These are phyloP conservation scores for Lithophane leautieri DNA, from an alignment of 2,888 invertebrate genomes.

Conservation along the genomic window DNA sequence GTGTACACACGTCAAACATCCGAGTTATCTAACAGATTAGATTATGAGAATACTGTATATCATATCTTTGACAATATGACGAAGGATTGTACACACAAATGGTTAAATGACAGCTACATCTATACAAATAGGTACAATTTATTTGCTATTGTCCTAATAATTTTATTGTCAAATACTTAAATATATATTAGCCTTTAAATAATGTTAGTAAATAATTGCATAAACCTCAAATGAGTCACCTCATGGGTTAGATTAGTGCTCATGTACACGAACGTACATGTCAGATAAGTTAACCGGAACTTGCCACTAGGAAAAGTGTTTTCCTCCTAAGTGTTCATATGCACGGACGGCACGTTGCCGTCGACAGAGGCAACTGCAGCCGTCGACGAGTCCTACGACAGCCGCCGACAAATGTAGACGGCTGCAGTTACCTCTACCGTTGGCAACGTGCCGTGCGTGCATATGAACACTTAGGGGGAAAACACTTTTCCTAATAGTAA, in stretches of 20 bases:
- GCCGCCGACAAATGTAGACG: too few species aligned
- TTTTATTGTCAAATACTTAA: neutral
- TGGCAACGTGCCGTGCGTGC: neutral
- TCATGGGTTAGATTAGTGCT: neutral
- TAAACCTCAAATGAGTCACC: neutral
- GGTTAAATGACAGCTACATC: constrained; percentile 33
- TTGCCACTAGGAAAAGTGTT: too few species aligned
- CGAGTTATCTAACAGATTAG: constrained; percentile 41
- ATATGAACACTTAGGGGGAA: too few species aligned
- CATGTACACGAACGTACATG: too few species aligned
- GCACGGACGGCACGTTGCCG: too few species aligned
- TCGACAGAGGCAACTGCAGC: neutral
- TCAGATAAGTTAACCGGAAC: too few species aligned
- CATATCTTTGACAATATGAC: constrained; percentile 24
- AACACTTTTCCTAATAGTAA: too few species aligned
- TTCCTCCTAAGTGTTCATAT: too few species aligned
- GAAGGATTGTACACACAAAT: constrained; percentile 27
- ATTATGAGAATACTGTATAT: constrained; percentile 33
- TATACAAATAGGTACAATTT: constrained; percentile 18
- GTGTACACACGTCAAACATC: constrained; percentile 24
- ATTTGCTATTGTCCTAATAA: neutral
- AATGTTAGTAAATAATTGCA: neutral
- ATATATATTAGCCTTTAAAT: neutral
- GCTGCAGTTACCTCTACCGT: neutral
- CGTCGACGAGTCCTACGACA: too few species aligned